These are phyloP conservation scores for Dendronephthya gigantea DNA, from an alignment of 64 coral and sea anemone species.

Conservation along the genomic window DNA sequence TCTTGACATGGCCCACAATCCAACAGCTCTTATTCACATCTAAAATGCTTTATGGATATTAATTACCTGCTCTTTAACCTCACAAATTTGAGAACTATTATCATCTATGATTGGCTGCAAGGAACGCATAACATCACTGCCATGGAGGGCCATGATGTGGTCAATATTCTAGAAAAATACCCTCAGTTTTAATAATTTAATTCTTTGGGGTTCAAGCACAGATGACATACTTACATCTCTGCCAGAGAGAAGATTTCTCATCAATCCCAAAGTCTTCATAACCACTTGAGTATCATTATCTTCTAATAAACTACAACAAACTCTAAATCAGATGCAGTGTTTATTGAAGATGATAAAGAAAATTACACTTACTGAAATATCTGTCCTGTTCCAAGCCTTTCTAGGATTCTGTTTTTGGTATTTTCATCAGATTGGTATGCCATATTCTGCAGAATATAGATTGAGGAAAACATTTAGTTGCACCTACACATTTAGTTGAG, in stretches of 20 bases:
- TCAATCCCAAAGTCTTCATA: constrained; percentile 87
- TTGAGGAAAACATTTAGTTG: background rate
- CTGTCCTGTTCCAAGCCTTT: constrained; percentile 68
- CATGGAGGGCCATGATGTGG: constrained; percentile 75
- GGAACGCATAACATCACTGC: constrained; percentile 59
- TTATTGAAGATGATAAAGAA: background rate
- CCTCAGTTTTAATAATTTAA: background rate
- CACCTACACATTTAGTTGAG: no score
- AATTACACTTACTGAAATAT: constrained; percentile 57
- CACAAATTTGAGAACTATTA: constrained; percentile 46
- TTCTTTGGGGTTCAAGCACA: background rate
- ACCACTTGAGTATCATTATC: constrained; percentile 78
- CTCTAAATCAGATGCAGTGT: background rate
- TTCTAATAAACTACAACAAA: constrained; percentile 62
- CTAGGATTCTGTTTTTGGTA: constrained; percentile 86
- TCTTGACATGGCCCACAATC: no score
- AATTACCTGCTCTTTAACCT: constrained; percentile 94
- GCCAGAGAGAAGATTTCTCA: constrained; percentile 93
- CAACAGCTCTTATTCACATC: background rate
- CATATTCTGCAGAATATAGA: constrained; percentile 57
- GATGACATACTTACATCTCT: constrained; percentile 50
- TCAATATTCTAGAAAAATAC: constrained; percentile 58
- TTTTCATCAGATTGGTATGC: constrained; percentile 85
- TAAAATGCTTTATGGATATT: background rate
- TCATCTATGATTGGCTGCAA: constrained; percentile 72